These are phyloP conservation scores for Danio jaintianensis DNA, from an alignment of 2,797 vertebrate genomes.

Conservation along the genomic window DNA sequence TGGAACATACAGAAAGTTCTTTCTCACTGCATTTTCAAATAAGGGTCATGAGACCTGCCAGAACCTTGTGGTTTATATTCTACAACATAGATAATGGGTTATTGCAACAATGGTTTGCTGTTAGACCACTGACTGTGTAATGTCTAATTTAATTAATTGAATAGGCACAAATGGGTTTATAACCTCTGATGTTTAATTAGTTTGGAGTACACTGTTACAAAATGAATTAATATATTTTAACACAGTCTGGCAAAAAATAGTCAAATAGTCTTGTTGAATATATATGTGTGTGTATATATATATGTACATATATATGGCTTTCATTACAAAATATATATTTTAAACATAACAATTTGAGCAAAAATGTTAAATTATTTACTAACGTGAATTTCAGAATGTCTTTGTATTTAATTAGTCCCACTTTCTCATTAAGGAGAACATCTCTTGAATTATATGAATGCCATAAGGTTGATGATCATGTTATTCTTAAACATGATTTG, in stretches of 20 bases:
- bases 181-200: conserved; percentile 67
- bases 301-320: too few species aligned
- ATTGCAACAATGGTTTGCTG: conserved; percentile 47
- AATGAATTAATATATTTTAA: conserved; percentile 63
- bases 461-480: not conserved
- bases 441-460: not conserved
- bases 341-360: not conserved
- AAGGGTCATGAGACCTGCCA: conserved; percentile 16
- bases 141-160: conserved; percentile 66
- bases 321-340: not conserved
- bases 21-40: conserved; percentile 5
- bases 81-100: conserved; percentile 15
- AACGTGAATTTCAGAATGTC: not conserved
- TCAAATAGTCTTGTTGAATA: too few species aligned
- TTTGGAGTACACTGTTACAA: conserved; percentile 56
- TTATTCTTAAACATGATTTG: not conserved
- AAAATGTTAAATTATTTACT: not conserved
- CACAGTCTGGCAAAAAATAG: conserved; percentile 47
- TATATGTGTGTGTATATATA: too few species aligned
- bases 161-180: conserved; percentile 73
- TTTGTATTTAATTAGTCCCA: not conserved
- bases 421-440: not conserved
- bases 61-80: conserved; percentile 12
- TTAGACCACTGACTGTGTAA: conserved; percentile 54
- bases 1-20: not conserved